Evolutionary conservation across 2,888 invertebrate species (phyloP), one percentile per base, ranked within the genome.

Genomic region (Agapostemon virescens): DNA sequence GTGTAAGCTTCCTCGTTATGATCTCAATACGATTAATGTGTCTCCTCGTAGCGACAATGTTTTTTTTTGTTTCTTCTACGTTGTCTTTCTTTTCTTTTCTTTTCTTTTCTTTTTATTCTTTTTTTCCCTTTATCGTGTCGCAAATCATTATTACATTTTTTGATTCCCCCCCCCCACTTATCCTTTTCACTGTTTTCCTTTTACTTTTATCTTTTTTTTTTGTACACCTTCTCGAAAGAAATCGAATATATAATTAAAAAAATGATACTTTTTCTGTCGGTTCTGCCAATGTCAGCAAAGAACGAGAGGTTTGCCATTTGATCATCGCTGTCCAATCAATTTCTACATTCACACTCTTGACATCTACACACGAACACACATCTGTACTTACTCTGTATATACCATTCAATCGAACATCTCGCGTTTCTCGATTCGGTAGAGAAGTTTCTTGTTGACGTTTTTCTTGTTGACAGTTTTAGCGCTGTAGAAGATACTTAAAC

Each of bases 1-100:
- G 77, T 58, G 85, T 86, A 84, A 86, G 86, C 76, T 79, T 86
- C 77, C 73, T 77, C 77, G 73, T 73, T 83, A 82, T 83, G 85
- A 85, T 85, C 85, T 85, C 86, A 85, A 69, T 81, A 82, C 66
- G 82, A 80, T 82, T 85, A 79, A 68, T 70, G 52, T 63, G 42
- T 68, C 58, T 70, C 75, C 75, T 82, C 82, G 82, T 73, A 55
- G 69, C 79, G 64, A 71, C 63, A 71, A 52, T 33, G 30, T 17
- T 61, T 61, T 30, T 20, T 61, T 61, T 33, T 61, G 17, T 61
- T 61, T 30, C 33, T 61, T 61, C 61, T 61, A 17, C 55, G 55
- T 78, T 58, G 23, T 36, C 69, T 77, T 61, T 61, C 33, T 61
- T 61, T 61, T 61, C 33, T 61, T 26, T 78, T 58, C 33, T 40